A percentile compares a stretch with the other conserved stretches of the same genome.
These are phyloP conservation scores for Rhodophaea formosa DNA, from an alignment of 2,888 invertebrate genomes.

Conservation along the genomic window DNA sequence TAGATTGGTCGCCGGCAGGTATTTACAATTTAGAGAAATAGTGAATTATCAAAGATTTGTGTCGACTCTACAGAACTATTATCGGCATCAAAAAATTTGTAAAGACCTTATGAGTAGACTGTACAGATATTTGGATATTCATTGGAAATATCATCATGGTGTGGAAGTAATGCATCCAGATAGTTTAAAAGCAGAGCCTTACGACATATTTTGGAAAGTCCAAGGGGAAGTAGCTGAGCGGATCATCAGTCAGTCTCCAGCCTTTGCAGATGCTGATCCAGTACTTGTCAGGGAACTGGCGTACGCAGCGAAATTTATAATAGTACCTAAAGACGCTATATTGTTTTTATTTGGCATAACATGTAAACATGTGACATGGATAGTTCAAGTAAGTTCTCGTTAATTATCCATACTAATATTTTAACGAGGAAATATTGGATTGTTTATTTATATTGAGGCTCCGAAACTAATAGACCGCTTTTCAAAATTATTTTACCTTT, in stretches of 20 bases:
- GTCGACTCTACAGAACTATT: slow-evolving; percentile 47
- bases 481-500: too few species aligned
- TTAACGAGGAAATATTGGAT: too few species aligned
- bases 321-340: slow-evolving; percentile 49
- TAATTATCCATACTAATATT: too few species aligned
- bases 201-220: slow-evolving; percentile 60
- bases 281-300: slow-evolving; percentile 54
- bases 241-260: slow-evolving; percentile 47
- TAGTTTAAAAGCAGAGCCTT: slow-evolving; percentile 51
- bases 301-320: slow-evolving; percentile 44
- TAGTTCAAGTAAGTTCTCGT: slow-evolving; percentile 47
- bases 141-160: slow-evolving; percentile 64
- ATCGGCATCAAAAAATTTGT: slow-evolving; percentile 51
- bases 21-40: slow-evolving; percentile 44
- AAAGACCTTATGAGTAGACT: slow-evolving; percentile 50
- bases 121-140: slow-evolving; percentile 53
- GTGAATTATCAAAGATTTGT: slow-evolving; percentile 56
- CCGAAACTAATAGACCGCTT: too few species aligned
- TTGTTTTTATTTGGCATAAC: slow-evolving; percentile 49
- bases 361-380: slow-evolving; percentile 52
- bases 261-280: slow-evolving; percentile 49
- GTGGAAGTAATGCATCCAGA: slow-evolving; percentile 53
- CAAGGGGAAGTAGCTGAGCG: slow-evolving; percentile 60
- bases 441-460: too few species aligned
- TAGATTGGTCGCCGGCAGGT: slow-evolving; percentile 43